These are phyloP conservation scores for Heliothis subflexa DNA, from an alignment of 1,140 invertebrate genomes.

Conservation along the genomic window DNA sequence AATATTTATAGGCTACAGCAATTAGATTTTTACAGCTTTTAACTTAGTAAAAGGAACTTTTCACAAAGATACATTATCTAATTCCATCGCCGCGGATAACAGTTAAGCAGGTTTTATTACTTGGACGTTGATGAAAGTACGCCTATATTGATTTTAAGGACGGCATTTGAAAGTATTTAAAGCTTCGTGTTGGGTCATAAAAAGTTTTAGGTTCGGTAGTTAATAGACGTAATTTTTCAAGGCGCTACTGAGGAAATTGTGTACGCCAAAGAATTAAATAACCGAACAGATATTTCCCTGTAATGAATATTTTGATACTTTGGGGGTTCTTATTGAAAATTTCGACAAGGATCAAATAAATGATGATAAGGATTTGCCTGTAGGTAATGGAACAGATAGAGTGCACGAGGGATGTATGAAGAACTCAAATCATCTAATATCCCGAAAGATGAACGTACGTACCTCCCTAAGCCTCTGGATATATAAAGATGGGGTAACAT, in stretches of 20 bases:
- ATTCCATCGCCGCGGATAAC: constrained; percentile 77
- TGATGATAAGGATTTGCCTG: constrained; percentile 36
- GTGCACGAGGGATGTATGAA: constrained; percentile 26
- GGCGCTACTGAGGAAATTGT: constrained; percentile 52
- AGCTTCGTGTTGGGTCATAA: constrained; percentile 71
- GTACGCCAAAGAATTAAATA: constrained; percentile 41
- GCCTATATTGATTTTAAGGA: constrained; percentile 83
- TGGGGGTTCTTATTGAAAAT: constrained; percentile 39
- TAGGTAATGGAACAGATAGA: constrained; percentile 41
- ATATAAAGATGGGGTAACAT: constrained; percentile 47
- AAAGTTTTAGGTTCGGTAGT: constrained; percentile 64
- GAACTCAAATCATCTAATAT: constrained; percentile 45
- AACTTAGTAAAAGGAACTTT: constrained; percentile 66
- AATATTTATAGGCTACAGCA: constrained; percentile 72
- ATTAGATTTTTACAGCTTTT: constrained; percentile 72
- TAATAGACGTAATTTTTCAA: constrained; percentile 62
- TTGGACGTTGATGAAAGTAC: constrained; percentile 77
- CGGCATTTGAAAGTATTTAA: constrained; percentile 79
- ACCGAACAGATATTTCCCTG: constrained; percentile 39
- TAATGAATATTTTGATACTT: constrained; percentile 48
- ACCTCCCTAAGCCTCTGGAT: constrained; percentile 48
- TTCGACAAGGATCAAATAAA: constrained; percentile 21
- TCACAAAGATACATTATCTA: constrained; percentile 77
- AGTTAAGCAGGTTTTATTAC: constrained; percentile 83
- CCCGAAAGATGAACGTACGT: constrained; percentile 47